Evolutionary conservation across 2,113 vertebrate genomes (phyloP).

Genomic region (Pseudopodoces humilis): DNA sequence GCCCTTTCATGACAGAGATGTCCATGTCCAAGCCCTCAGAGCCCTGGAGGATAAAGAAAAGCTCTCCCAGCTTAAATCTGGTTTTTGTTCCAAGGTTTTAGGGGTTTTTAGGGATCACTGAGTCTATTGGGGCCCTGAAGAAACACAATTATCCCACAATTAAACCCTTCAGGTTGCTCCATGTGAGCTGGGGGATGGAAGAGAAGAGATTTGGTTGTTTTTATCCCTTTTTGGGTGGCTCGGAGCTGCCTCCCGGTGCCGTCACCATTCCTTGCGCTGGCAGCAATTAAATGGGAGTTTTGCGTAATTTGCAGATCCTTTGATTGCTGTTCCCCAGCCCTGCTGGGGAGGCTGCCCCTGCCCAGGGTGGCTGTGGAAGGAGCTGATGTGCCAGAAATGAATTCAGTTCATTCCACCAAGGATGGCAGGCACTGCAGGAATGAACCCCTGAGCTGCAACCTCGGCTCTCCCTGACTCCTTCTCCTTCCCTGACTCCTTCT

Average conservation of each 20-base stretch:
- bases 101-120: neutral
- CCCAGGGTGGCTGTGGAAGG: neutral
- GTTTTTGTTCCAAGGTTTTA: neutral
- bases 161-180: neutral
- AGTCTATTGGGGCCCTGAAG: neutral
- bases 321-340: neutral
- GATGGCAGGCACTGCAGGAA: neutral
- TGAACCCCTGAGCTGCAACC: neutral
- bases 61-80: neutral
- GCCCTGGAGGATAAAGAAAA: neutral
- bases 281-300: neutral
- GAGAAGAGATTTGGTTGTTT: neutral
- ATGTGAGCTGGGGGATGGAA: rapidly evolving
- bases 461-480: rapidly evolving
- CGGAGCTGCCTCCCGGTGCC: neutral
- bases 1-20: neutral
- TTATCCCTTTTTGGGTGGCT: neutral
- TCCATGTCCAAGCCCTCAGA: neutral
- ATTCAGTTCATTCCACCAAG: neutral
- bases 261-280: rapidly evolving
- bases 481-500: rapidly evolving
- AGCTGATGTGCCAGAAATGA: neutral
- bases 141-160: too few relatives aligned
- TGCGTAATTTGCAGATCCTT: neutral
- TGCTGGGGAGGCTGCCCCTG: neutral